Percentiles rank a stretch among this genome's conserved stretches.
Evolutionary conservation across 2,113 vertebrate species (phyloP).

Genomic region (Xiphophorus hellerii): DNA sequence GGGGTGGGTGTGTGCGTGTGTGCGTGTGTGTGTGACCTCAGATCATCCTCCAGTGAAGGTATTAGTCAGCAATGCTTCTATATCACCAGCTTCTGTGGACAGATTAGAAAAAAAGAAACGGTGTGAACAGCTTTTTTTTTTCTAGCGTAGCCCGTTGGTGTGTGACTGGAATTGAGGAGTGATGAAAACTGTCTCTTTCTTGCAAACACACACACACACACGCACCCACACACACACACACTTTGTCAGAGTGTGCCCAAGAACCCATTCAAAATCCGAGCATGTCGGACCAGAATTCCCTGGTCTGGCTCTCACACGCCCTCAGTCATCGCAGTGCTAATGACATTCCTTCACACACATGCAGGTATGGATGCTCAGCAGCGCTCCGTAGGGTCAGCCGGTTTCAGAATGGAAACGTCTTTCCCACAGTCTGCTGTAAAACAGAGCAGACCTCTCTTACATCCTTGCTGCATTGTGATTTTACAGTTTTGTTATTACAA

Average conservation of each 20-base stretch:
- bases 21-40: conserved; percentile 1
- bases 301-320: conserved; percentile 29
- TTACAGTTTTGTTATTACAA: neutral
- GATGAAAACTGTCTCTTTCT: conserved; percentile 59
- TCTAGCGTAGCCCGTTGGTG: conserved; percentile 24
- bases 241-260: conserved; percentile 6
- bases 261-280: neutral
- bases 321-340: conserved; percentile 67
- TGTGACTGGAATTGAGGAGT: conserved; percentile 62
- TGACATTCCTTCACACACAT: conserved; percentile 62
- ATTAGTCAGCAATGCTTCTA: conserved; percentile 19
- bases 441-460: neutral
- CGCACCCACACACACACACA: conserved; percentile 10
- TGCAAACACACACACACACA: conserved; percentile 2
- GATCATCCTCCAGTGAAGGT: conserved; percentile 8
- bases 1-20: too few relatives aligned
- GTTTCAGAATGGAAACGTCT: conserved; percentile 18
- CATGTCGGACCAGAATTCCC: conserved; percentile 29
- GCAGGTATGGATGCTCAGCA: conserved; percentile 31
- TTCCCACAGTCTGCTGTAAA: neutral
- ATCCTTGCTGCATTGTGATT: neutral
- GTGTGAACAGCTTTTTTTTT: conserved; percentile 6
- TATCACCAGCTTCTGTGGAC: too few relatives aligned
- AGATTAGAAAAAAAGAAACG: conserved; percentile 24
- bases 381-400: conserved; percentile 27